Evolutionary conservation across 2,113 vertebrate species (phyloP), one percentile per base, ranked within the genome.

Genomic region (Ictalurus furcatus): DNA sequence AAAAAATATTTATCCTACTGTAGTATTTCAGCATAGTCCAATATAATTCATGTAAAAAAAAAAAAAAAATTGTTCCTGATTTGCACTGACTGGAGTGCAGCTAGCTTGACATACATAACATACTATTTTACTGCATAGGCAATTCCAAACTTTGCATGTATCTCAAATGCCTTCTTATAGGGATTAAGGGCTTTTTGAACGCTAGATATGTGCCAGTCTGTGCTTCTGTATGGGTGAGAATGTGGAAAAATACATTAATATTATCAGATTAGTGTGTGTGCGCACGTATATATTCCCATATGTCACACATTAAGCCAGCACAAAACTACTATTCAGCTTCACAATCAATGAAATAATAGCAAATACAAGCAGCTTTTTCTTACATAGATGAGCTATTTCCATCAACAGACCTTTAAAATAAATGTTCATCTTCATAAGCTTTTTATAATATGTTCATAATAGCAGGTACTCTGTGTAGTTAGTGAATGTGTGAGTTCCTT

Each of bases 401-500:
- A 67, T 79, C 73, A 90, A 87, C 74, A 14, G 73, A 48, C 59
- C 40, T 80, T 37, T 34, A 81, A 79, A 87, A 67, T 87, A 81
- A 82, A 82, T 30, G 78, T 74, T 56, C 61, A 37, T 82, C 37
- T 80, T 71, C 63, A 23, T 81, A 88, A 88, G 87, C 87, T 71
- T 54, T 54, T 83, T 76, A 69, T 65, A 54, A 83, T 34, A 40
- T 76, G 28, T 59, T 85, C 56, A 82, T 52, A 78, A 85, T 34
- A 71, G 30, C 78, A 88, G 82, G 82, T 67, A 40, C 30, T 61
- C 82, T 52, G 25, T 30, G 84, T 87, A 19, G 86, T 89, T 88
- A 90, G 88, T 85, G 86, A 80, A 80, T 80, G 88, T 81, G 74
- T 63, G 23, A 83, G 58, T 44, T 87, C 58, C n/a, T 85, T 56